phyloP scores from a whole-genome alignment of 2,113 vertebrate species.

The Nerophis ophidion region DNA sequence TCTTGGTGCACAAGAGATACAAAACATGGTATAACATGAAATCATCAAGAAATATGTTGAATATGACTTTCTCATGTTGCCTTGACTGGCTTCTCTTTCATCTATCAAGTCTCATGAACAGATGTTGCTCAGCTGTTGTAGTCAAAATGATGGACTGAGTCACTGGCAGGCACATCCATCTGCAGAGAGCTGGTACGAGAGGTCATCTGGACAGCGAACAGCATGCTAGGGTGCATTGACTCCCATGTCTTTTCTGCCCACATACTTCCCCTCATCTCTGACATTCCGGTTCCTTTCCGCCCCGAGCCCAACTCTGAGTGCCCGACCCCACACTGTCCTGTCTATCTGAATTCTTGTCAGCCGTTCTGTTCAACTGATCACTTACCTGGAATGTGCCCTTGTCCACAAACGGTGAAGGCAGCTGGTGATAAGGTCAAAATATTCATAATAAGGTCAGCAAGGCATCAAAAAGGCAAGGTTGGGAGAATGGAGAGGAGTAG shows the following conservation, averaged over 20 bases:
- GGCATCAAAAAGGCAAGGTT: conserved; percentile 25
- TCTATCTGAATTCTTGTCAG: conserved; percentile 66
- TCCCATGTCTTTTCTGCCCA: conserved; percentile 36
- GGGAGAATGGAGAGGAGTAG: conserved; percentile 6
- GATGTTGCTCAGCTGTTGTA: conserved; percentile 73
- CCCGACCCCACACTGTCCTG: conserved; percentile 43
- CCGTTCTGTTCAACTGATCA: conserved; percentile 58
- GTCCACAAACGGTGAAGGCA: conserved; percentile 42
- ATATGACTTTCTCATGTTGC: conserved; percentile 21
- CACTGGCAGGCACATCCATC: conserved; percentile 60
- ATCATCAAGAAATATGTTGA: conserved; percentile 33
- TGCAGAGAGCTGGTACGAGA: conserved; percentile 52
- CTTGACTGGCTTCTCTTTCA: conserved; percentile 55
- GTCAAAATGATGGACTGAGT: conserved; percentile 69
- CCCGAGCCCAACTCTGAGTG: conserved; percentile 16
- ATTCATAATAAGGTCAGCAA: conserved; percentile 63
- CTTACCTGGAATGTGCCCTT: conserved; percentile 57
- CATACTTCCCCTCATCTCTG: conserved; percentile 33
- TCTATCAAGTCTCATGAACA: conserved; percentile 76
- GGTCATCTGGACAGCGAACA: conserved; percentile 58
- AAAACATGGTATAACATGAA: conserved; percentile 14
- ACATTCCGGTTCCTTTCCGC: conserved; percentile 50
- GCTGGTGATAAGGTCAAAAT: conserved; percentile 62
- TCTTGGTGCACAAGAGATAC: conserved; percentile 22
- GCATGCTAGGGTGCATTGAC: conserved; percentile 47